Conservation (phyloP, 2,113 vertebrate genomes). For the Tapirus terrestris region DNA sequence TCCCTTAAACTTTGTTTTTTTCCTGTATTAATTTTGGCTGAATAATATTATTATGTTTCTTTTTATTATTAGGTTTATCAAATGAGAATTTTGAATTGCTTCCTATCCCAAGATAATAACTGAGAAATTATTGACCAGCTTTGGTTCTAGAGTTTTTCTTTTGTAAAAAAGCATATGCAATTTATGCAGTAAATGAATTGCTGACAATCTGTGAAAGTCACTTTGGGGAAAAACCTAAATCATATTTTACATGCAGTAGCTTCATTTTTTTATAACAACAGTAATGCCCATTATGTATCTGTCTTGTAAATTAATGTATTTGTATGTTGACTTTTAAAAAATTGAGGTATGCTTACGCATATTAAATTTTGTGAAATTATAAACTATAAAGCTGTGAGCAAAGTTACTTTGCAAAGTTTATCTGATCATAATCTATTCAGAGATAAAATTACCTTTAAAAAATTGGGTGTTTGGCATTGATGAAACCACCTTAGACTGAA, state of each 20-base stretch:
- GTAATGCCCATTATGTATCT: background rate
- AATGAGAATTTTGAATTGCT: conserved; percentile 32
- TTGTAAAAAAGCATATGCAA: background rate
- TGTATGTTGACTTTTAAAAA: conserved; percentile 30
- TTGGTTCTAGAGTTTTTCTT: conserved; percentile 50
- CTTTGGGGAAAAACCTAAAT: background rate
- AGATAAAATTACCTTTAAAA: conserved; percentile 28
- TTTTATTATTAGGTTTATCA: background rate
- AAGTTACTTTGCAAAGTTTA: background rate
- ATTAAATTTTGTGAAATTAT: conserved; percentile 55
- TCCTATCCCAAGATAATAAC: background rate
- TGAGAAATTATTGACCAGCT: conserved; percentile 9
- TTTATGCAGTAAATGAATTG: background rate
- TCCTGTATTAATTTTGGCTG: background rate
- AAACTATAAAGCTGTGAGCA: background rate
- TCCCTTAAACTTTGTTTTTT: background rate
- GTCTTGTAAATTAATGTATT: background rate
- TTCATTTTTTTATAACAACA: conserved; percentile 13
- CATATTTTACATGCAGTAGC: background rate
- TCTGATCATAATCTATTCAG: conserved; percentile 21
- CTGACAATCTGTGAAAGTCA: background rate
- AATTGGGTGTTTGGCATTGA: conserved; percentile 8
- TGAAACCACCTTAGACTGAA: background rate
- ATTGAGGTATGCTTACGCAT: background rate
- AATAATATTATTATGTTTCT: background rate